Percentiles rank a stretch among this genome's conserved stretches.
Conservation (phyloP, 30 jellyfish, hydroid and myxozoan genomes). For the Turritopsis dohrnii region DNA sequence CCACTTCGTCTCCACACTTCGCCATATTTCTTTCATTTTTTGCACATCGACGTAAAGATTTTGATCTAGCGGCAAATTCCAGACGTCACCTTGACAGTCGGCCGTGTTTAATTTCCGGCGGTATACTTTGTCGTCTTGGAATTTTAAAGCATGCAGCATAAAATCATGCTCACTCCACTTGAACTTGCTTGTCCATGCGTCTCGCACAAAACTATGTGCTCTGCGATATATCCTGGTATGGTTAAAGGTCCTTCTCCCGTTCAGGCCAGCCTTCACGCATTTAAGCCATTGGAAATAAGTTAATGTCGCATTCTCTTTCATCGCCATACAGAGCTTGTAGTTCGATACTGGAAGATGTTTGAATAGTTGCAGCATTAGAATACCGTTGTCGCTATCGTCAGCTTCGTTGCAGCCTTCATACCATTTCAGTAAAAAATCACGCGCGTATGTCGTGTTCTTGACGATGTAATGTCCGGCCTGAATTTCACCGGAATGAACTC, state of each 20-base stretch:
- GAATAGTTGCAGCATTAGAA: background rate
- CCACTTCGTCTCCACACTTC: background rate
- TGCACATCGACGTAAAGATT: background rate
- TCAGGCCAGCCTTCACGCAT: background rate
- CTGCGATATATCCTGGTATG: background rate
- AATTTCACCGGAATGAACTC: conserved; percentile 31
- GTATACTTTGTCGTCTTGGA: background rate
- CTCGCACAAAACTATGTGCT: background rate
- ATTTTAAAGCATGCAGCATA: background rate
- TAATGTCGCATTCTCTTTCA: background rate
- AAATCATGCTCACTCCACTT: background rate
- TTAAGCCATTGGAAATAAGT: background rate
- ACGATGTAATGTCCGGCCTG: conserved; percentile 33
- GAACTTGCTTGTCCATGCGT: conserved; percentile 12
- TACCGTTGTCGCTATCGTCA: background rate
- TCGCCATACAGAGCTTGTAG: background rate
- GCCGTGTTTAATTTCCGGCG: background rate
- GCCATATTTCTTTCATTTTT: background rate
- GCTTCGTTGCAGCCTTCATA: background rate
- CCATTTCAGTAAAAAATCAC: background rate
- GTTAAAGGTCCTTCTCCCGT: background rate
- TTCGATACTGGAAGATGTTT: background rate
- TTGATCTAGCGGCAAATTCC: background rate
- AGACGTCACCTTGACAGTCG: background rate
- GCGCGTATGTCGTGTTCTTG: conserved; percentile 6